Base-by-base conservation (phyloP, 2,113 vertebrate genomes). In the Periophthalmodon schlosseri region DNA sequence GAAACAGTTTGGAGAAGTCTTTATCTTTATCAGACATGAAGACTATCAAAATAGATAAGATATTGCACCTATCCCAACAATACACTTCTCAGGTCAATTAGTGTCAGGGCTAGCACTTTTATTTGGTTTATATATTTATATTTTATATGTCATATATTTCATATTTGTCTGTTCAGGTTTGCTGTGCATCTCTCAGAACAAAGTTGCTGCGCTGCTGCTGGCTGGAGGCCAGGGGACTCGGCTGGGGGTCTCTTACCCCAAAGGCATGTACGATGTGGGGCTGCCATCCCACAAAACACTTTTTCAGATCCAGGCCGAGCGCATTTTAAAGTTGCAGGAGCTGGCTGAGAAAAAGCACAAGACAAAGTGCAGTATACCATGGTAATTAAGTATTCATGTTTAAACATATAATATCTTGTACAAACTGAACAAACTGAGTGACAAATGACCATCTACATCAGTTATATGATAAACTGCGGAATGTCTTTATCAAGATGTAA, bases 181-280 rank as follows among this genome's bases (percentile, higher is more conserved):
- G 78, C 84, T 54, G 15, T 94, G 94, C 84, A 94, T 97, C 82
- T 91, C 95, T 61, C 91, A 95, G 84, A 95, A 84, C 83, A 96
- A 94, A 93, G 97, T 99, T 63, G 96, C 96, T 0, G 97, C 65
- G 52, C 91, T 98, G 68, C 95, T 99, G 56, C 84, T 99, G 78
- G 97, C 97, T 33, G 97, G 97, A 11, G 97, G 97, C 44, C 97
- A 99, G 85, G 97, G 97, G 4, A 98, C 97, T 52, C 93, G 97
- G 68, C 93, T 99, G 39, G 97, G 97, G 14, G 96, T 99, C 73
- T 86, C 95, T 2, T 97, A 96, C 88, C 97, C 97, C 44, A 98
- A 99, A 91, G 97, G 97, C 84, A 98, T 99, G 97, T 99, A 96
- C 71, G 95, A 98, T 69, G 96, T 99, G n/a, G 94, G 95, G 44